Conservation (phyloP, 30 jellyfish, hydroid and myxozoan genomes). For the Hydra vulgaris region DNA sequence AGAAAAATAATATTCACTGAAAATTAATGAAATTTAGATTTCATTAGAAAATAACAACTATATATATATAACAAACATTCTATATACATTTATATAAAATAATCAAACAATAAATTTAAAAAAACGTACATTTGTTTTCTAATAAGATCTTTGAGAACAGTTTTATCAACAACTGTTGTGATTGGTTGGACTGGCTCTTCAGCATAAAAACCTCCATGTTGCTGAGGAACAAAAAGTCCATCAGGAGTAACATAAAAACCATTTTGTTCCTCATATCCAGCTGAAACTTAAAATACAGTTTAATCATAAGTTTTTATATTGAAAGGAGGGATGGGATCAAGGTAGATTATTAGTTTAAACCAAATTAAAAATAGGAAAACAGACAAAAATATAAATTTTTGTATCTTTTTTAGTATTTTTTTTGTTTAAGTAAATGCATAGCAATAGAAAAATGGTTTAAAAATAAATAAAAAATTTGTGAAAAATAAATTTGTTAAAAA, state of each 20-base stretch:
- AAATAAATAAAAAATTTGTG: no score
- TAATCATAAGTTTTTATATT: no score
- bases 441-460: no score
- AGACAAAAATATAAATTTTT: no score
- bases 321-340: neutral
- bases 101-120: no score
- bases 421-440: no score
- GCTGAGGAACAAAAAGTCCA: slow-evolving; percentile 85
- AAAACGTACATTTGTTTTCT: slow-evolving; percentile 69
- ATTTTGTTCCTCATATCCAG: slow-evolving; percentile 15
- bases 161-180: slow-evolving; percentile 43
- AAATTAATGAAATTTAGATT: neutral
- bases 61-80: no score
- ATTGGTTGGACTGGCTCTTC: slow-evolving; percentile 24
- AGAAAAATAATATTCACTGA: slow-evolving; percentile 74
- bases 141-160: slow-evolving; percentile 47
- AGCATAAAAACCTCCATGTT: slow-evolving; percentile 39
- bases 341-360: no score
- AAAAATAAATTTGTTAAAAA: no score
- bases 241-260: slow-evolving; percentile 53
- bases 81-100: no score
- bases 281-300: neutral
- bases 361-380: no score
- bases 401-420: no score
- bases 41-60: neutral